Conservation (phyloP, 2,888 invertebrate species). For the Drosophila infuscata region DNA sequence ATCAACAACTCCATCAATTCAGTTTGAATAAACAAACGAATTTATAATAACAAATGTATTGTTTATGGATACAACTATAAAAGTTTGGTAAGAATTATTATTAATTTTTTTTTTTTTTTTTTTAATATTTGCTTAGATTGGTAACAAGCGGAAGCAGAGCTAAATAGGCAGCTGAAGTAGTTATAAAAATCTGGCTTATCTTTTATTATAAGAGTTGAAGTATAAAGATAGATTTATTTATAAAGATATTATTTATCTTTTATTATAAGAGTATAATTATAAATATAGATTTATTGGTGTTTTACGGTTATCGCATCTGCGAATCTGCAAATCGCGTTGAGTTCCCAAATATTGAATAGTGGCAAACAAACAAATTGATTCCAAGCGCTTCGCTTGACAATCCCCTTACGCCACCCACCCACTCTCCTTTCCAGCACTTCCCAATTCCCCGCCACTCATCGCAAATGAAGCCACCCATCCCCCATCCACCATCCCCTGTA, state of each 20-base stretch:
- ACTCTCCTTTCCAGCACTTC: background rate
- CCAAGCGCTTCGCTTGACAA: slow-evolving; percentile 15
- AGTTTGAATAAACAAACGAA: background rate
- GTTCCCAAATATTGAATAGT: slow-evolving; percentile 53
- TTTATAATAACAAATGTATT: background rate
- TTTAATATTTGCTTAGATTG: background rate
- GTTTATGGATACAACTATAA: background rate
- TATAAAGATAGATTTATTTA: slow-evolving; percentile 33
- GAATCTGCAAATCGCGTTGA: slow-evolving; percentile 39
- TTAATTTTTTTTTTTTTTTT: background rate
- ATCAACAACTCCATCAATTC: background rate
- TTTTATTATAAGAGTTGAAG: slow-evolving; percentile 7
- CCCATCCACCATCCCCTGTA: slow-evolving; percentile 1
- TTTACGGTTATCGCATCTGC: slow-evolving; percentile 50
- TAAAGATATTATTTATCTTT: background rate
- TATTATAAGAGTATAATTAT: slow-evolving; percentile 11
- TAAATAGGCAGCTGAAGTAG: background rate
- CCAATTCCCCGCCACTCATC: background rate
- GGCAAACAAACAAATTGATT: slow-evolving; percentile 51
- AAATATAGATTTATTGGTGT: slow-evolving; percentile 38
- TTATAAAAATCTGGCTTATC: background rate
- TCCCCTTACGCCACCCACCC: background rate
- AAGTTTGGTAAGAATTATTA: background rate
- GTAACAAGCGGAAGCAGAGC: background rate
- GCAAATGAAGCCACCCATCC: background rate